Base-by-base conservation (phyloP, 2,797 vertebrate genomes). In the Fundulus diaphanus region DNA sequence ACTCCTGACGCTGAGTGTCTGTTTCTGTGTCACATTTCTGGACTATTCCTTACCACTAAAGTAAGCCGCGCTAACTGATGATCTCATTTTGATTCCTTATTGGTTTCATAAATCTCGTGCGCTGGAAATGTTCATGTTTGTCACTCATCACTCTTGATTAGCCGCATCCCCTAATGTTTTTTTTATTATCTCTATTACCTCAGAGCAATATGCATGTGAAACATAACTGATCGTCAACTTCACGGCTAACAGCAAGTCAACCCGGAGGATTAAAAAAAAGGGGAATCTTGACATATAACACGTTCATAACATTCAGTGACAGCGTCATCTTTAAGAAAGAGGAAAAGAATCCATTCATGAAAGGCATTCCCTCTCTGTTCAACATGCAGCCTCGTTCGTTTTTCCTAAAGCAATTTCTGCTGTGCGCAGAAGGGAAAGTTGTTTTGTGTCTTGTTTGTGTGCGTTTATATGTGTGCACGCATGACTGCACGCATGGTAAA, bases 401-500 rank as follows among this genome's bases (percentile, higher is more conserved):
- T 79, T 73, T 83, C 75, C 74, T 27, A 31, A 76, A 88, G 73
- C 73, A 68, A 82, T 79, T 91, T 87, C 72, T 74, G 73, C 49
- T 20, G 66, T 54, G 73, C 72, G 75, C 73, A 76, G 76, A 84
- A 73, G 15, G n/a, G 29, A 84, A 87, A 83, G 83, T 74, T 76
- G 65, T 56, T 35, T 59, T 72, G 56, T 81, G 51, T 57, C 42
- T 70, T 72, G 79, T 51, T 54, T 82, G 56, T 66, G 22, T 74
- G 61, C 74, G 69, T 70, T 52, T 73, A 61, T 78, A 78, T 69
- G 76, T 49, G 42, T 70, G 52, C 52, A 20, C 72, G 83, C n/a
- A n/a, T 79, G 76, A n/a, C 68, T 73, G 82, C 77, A 80, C 83
- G 87, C 70, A 88, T 87, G 90, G 84, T 79, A 87, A 91, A 90